Evolutionary conservation across 2,113 vertebrate species (phyloP).

Genomic region (Oncorhynchus clarkii): DNA sequence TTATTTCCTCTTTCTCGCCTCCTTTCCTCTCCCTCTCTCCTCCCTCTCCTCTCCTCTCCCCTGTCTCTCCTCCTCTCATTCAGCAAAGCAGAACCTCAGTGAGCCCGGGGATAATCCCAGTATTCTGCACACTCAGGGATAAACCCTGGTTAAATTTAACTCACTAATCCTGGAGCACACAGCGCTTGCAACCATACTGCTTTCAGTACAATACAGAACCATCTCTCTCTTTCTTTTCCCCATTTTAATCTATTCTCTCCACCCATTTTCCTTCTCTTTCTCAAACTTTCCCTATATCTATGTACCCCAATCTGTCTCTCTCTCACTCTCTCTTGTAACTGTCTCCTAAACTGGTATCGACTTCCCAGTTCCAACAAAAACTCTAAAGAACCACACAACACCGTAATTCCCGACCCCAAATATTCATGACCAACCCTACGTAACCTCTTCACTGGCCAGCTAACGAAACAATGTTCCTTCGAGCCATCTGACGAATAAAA

Average conservation of each 20-base stretch:
- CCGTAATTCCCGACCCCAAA: too few species aligned
- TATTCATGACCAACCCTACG: too few species aligned
- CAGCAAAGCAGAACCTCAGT: constrained; percentile 52
- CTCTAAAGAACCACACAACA: too few species aligned
- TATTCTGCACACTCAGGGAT: constrained; percentile 75
- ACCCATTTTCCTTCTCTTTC: not conserved
- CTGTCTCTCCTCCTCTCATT: constrained; percentile 29
- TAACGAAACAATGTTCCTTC: too few species aligned
- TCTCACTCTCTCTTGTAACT: too few species aligned
- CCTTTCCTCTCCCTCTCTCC: not conserved
- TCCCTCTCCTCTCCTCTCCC: not conserved
- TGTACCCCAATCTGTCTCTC: too few species aligned
- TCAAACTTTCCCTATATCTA: too few species aligned
- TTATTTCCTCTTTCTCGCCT: not conserved
- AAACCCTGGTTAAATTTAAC: constrained; percentile 76
- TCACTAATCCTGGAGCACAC: constrained; percentile 68
- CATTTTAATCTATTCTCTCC: not conserved
- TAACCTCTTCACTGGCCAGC: too few species aligned
- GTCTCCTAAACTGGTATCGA: too few species aligned
- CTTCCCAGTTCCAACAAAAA: too few species aligned
- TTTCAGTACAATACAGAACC: not conserved
- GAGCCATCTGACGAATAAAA: too few species aligned
- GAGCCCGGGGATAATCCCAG: constrained; percentile 67
- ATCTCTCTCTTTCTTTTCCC: not conserved
- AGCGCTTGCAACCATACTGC: not conserved